A percentile compares a stretch with the other conserved stretches of the same genome.
Evolutionary conservation across 2,888 invertebrate species (phyloP).

Genomic region (Erpobdella octoculata): DNA sequence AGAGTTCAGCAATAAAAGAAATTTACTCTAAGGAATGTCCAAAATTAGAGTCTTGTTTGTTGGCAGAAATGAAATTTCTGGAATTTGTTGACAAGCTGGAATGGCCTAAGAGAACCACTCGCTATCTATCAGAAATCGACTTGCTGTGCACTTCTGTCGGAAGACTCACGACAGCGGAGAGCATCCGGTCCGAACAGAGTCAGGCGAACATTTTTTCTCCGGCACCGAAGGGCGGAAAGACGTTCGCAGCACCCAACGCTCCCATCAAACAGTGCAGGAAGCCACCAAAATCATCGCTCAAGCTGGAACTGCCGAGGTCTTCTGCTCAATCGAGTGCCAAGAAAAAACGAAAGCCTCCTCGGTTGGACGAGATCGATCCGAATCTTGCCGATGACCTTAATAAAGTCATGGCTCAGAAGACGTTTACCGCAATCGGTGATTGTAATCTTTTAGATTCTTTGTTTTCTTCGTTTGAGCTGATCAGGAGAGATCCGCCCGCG

Average conservation of each 20-base stretch:
- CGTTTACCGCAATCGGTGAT: neutral
- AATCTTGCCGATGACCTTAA: neutral
- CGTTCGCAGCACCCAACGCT: neutral
- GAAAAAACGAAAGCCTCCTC: neutral
- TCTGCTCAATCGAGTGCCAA: neutral
- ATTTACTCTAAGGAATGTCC: no score
- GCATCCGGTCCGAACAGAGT: neutral
- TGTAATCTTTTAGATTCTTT: slow-evolving; percentile 23
- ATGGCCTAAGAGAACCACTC: neutral
- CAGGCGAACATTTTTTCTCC: neutral
- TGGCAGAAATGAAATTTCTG: neutral
- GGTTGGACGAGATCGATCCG: neutral
- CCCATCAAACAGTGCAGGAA: slow-evolving; percentile 18
- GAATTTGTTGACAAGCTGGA: neutral
- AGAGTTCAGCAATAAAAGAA: no score
- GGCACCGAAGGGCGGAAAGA: neutral
- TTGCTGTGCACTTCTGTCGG: neutral
- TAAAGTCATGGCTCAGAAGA: neutral
- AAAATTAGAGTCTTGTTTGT: no score
- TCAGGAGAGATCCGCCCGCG: slow-evolving; percentile 41
- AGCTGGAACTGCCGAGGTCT: slow-evolving; percentile 17
- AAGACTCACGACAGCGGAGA: neutral
- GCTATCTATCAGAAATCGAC: slow-evolving; percentile 11
- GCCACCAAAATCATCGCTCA: neutral
- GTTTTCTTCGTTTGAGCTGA: slow-evolving; percentile 39